Evolutionary conservation across 2,888 invertebrate species (phyloP), one percentile per base, ranked within the genome.

Genomic region (Oscheius onirici): DNA sequence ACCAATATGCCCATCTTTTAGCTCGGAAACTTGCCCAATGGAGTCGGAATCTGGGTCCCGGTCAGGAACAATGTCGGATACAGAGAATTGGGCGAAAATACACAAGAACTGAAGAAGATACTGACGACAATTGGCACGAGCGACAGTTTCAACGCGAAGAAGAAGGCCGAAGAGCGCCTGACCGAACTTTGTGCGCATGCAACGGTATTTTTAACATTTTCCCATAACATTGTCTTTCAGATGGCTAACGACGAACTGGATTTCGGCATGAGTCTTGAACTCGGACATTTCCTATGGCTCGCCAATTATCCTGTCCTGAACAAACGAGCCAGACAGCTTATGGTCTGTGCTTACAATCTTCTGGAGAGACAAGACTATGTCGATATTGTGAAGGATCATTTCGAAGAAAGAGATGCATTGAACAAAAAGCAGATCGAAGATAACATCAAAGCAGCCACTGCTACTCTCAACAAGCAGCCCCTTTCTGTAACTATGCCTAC

Each of bases 231-330:
- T 24, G 13, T 3, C 1, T 72, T 94, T 6, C 93, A 92, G 88
- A 94, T 94, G 88, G 97, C 96, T 0, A 92, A 93, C 70, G 97
- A 97, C 87, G 97, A 97, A 88, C 93, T 93, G 87, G 96, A 97
- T 88, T 96, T 95, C 89, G 97, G 81, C 1, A 95, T 94, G 67
- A 93, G 94, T 0, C 88, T 97, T 1, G 96, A 97, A 88, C 90
- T 94, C 44, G 96, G 95, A 0, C 92, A 94, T 79, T 92, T 94
- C 88, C 89, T 97, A 58, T 94, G 96, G 87, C 92, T 78, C 5
- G 74, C 80, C 6, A 82, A 83, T 51, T 72, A 69, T 55, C 61
- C 66, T 1, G 54, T 51, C 15, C 55, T 81, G 54, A 76, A 78
- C 41, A 73, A 69, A 22, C 28, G 74, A 60, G 72, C 72, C 20